These are phyloP conservation scores for Natrix natrix DNA, from an alignment of 2,797 vertebrate genomes.

Conservation along the genomic window DNA sequence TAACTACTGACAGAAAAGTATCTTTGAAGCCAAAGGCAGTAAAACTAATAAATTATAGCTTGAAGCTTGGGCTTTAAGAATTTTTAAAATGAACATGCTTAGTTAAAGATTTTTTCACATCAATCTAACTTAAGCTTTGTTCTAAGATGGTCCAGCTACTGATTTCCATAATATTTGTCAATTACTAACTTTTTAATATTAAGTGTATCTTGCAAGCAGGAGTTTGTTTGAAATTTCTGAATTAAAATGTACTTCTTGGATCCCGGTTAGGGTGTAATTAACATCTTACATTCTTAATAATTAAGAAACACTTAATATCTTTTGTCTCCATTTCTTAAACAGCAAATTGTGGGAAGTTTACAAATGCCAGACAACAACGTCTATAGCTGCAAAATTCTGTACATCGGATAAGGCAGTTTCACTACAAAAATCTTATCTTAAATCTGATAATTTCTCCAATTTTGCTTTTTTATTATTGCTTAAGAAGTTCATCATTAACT, in stretches of 20 bases:
- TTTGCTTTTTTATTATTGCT: not conserved
- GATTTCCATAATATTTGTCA: not conserved
- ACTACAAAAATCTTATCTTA: not conserved
- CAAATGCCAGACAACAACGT: not conserved
- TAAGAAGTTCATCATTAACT: not conserved
- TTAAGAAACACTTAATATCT: not conserved
- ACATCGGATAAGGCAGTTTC: not conserved
- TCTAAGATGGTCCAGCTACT: not conserved
- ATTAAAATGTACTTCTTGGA: not conserved
- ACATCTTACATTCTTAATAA: not conserved
- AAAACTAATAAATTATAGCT: not conserved
- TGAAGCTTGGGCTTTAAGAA: not conserved
- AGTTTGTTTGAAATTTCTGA: not conserved
- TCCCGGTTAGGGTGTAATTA: not conserved
- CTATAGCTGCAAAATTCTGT: not conserved
- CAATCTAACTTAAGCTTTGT: not conserved
- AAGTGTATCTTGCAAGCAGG: not conserved
- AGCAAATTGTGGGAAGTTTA: not conserved
- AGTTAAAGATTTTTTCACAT: not conserved
- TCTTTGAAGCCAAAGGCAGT: not conserved
- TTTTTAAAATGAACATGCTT: not conserved
- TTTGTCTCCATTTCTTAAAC: not conserved
- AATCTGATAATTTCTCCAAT: not conserved
- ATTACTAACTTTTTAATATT: not conserved
- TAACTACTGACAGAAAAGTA: not conserved